A percentile compares a stretch with the other conserved stretches of the same genome.
Conservation (phyloP, 2,113 vertebrate species). For the Laticauda laticaudata region DNA sequence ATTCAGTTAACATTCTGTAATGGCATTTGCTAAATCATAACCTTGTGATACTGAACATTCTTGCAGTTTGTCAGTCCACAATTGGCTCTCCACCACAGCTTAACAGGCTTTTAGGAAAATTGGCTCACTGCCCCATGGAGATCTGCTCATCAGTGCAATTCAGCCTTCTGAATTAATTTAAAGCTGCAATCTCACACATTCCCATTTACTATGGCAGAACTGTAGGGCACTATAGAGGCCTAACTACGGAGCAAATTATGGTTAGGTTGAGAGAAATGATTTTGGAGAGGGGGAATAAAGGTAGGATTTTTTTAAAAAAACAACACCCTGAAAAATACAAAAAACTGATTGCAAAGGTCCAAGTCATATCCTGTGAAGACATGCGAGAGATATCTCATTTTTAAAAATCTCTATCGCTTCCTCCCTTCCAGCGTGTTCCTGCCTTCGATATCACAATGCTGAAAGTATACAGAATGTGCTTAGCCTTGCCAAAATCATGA, state of each 20-base stretch:
- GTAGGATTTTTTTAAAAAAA: not conserved
- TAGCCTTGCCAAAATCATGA: not conserved
- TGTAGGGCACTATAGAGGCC: not conserved
- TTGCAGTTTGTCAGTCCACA: not conserved
- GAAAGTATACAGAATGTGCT: not conserved
- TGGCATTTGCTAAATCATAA: not conserved
- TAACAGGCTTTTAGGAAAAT: not conserved
- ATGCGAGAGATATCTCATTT: not conserved
- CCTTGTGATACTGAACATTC: not conserved
- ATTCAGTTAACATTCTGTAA: not conserved
- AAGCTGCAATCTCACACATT: not conserved
- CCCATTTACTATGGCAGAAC: not conserved
- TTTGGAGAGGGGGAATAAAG: no score
- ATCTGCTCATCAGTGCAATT: not conserved
- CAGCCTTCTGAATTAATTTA: not conserved
- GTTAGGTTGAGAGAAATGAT: not conserved
- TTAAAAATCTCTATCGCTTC: not conserved
- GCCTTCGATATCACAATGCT: not conserved
- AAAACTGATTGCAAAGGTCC: not conserved
- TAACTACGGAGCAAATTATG: not conserved
- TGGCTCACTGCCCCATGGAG: not conserved
- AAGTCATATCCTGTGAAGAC: not conserved
- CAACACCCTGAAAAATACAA: not conserved
- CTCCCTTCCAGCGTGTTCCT: not conserved
- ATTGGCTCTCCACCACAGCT: not conserved